Conservation (phyloP, 2,113 vertebrate genomes). For the Cacatua alba region DNA sequence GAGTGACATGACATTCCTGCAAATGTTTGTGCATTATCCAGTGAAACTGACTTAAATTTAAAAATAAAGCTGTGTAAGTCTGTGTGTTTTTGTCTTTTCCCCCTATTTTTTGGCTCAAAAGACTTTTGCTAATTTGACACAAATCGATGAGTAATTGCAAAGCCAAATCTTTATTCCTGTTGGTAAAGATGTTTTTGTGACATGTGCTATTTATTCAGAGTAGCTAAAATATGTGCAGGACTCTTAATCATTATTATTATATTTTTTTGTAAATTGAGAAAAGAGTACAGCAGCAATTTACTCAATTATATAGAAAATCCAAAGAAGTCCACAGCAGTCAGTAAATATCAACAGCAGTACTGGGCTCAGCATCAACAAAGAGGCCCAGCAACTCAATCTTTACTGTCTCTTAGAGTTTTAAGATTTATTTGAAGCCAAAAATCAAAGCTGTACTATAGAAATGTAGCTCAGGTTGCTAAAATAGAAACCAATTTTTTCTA, state of each 20-base stretch:
- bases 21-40: neutral
- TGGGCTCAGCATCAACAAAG: neutral
- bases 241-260: fast-evolving
- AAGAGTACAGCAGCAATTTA: neutral
- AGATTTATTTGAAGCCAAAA: neutral
- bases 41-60: neutral
- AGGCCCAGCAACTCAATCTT: neutral
- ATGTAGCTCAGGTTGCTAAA: neutral
- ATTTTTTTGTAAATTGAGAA: neutral
- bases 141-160: neutral
- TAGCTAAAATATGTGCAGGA: neutral
- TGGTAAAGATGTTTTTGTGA: neutral
- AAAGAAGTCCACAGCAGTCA: neutral
- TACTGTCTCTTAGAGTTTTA: neutral
- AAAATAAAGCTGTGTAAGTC: neutral
- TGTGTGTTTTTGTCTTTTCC: fast-evolving
- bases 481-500: neutral
- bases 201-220: neutral
- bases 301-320: neutral
- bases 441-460: neutral
- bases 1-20: neutral
- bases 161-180: neutral
- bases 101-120: neutral
- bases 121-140: neutral
- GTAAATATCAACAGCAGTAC: neutral